Conservation (phyloP, 2,797 vertebrate genomes). For the Gobionotothen gibberifrons region DNA sequence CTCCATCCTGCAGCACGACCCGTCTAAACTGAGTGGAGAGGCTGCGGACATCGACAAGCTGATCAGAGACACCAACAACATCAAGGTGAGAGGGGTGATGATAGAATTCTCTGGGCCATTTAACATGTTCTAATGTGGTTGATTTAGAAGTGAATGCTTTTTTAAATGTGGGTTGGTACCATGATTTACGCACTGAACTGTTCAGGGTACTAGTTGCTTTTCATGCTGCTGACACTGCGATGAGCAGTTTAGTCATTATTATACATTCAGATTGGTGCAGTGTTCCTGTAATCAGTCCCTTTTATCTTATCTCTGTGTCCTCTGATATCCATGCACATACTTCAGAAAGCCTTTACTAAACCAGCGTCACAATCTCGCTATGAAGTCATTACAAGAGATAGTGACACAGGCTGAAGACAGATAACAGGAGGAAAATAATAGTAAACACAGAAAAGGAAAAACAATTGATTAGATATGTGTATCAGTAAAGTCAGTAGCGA, state of each 20-base stretch:
- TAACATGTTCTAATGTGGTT: background rate
- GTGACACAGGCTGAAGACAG: too few species aligned
- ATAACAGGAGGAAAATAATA: too few species aligned
- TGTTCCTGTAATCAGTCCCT: too few species aligned
- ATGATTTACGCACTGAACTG: background rate
- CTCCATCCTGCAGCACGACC: constrained; percentile 92
- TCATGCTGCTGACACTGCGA: background rate
- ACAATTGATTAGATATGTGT: too few species aligned
- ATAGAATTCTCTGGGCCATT: rapidly evolving
- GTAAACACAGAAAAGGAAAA: too few species aligned
- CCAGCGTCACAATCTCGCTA: background rate
- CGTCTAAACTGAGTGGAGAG: constrained; percentile 88
- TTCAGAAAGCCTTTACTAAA: background rate
- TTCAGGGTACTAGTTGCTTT: background rate
- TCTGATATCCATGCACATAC: background rate
- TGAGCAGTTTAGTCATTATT: background rate
- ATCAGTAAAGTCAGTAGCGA: too few species aligned
- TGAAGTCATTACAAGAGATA: too few species aligned
- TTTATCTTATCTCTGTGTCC: background rate
- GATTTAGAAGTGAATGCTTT: background rate
- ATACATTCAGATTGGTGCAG: background rate
- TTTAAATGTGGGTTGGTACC: background rate
- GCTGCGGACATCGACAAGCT: constrained; percentile 92
- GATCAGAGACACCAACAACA: constrained; percentile 91
- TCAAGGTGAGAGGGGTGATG: constrained; percentile 83